phyloP scores from a whole-genome alignment of 2,888 invertebrate species.

The Acrobasis repandana region DNA sequence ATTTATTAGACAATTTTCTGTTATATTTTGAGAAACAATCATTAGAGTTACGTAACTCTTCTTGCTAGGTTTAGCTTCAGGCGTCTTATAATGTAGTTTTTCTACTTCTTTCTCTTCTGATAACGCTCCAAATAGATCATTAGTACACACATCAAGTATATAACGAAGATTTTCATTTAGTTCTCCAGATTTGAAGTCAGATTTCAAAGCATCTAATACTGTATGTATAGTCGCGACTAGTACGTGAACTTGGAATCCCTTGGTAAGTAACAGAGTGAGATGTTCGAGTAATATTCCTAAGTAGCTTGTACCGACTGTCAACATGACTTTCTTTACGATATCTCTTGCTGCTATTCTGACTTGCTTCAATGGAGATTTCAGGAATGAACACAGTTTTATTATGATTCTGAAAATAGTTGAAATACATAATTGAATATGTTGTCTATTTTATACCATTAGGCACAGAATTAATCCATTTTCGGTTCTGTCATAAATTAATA shows the following conservation, averaged over 20 bases:
- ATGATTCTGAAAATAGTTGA: slow-evolving; percentile 85
- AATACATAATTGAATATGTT: slow-evolving; percentile 26
- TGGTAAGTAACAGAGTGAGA: slow-evolving; percentile 89
- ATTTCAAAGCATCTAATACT: slow-evolving; percentile 88
- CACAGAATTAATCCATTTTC: too few species aligned
- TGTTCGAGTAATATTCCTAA: slow-evolving; percentile 90
- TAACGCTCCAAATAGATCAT: slow-evolving; percentile 93
- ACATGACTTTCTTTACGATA: slow-evolving; percentile 95
- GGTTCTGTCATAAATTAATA: too few species aligned
- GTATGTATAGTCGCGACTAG: slow-evolving; percentile 94
- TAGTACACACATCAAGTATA: slow-evolving; percentile 91
- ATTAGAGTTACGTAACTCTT: slow-evolving; percentile 94
- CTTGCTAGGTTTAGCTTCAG: slow-evolving; percentile 91
- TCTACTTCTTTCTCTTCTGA: slow-evolving; percentile 96
- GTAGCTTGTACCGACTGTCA: slow-evolving; percentile 91
- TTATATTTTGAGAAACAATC: slow-evolving; percentile 90
- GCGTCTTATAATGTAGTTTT: slow-evolving; percentile 90
- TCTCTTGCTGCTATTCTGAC: slow-evolving; percentile 93
- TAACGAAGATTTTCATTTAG: slow-evolving; percentile 90
- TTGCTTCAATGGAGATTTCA: slow-evolving; percentile 94
- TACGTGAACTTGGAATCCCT: slow-evolving; percentile 97
- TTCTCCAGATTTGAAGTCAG: slow-evolving; percentile 87
- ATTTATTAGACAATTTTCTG: slow-evolving; percentile 88
- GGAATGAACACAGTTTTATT: slow-evolving; percentile 94
- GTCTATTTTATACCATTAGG: too few species aligned